Evolutionary conservation across 2,797 vertebrate genomes (phyloP).

Genomic region (Microcaecilia unicolor): DNA sequence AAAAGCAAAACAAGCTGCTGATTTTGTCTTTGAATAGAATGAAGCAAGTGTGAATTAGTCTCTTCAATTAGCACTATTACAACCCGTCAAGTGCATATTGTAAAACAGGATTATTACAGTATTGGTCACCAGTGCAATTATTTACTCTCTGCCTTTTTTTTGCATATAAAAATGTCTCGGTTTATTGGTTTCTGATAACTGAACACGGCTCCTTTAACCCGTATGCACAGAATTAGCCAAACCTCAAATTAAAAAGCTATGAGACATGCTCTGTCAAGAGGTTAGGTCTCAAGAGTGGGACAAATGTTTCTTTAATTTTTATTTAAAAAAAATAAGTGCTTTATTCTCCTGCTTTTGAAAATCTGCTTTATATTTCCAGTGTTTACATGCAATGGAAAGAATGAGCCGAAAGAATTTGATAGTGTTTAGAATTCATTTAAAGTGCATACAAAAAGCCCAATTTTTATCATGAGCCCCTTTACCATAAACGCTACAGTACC

Average conservation of each 20-base stretch:
- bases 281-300: constrained; percentile 37
- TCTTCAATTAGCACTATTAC: constrained; percentile 99
- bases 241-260: constrained; percentile 40
- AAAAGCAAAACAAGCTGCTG: constrained; percentile 82
- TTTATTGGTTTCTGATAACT: constrained; percentile 58
- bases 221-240: constrained; percentile 34
- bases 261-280: constrained; percentile 29
- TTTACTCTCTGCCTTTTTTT: constrained; percentile 70
- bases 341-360: too few species aligned
- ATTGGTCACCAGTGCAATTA: constrained; percentile 79
- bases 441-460: too few species aligned
- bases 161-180: constrained; percentile 63
- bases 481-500: too few species aligned
- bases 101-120: constrained; percentile 84
- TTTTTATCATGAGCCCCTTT: too few species aligned
- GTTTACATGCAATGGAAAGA: too few species aligned
- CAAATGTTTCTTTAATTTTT: too few species aligned
- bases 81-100: constrained; percentile 86
- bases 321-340: too few species aligned
- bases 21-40: constrained; percentile 73
- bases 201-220: not conserved
- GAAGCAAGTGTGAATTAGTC: constrained; percentile 86
- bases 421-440: too few species aligned
- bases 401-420: too few species aligned
- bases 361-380: too few species aligned